These are phyloP conservation scores for Amphipoea lucens DNA, from an alignment of 2,888 invertebrate species.

Conservation along the genomic window DNA sequence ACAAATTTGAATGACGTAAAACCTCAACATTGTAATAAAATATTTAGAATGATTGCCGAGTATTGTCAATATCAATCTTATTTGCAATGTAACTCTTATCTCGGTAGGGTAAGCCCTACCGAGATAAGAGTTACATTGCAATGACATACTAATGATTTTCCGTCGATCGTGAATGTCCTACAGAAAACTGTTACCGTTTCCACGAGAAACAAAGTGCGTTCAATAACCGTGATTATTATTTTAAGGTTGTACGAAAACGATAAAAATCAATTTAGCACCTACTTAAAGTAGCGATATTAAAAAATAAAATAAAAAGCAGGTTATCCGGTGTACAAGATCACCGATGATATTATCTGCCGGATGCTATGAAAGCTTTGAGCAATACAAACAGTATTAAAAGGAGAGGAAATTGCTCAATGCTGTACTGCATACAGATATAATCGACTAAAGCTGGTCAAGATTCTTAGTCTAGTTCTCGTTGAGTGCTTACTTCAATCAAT, in stretches of 20 bases:
- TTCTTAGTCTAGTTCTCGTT: slow-evolving; percentile 5
- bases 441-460: slow-evolving; percentile 15
- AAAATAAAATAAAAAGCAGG: slow-evolving; percentile 12
- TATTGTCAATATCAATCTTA: background rate
- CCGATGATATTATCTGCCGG: slow-evolving; percentile 46
- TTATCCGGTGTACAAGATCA: slow-evolving; percentile 33
- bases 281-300: slow-evolving; percentile 16
- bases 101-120: too few species aligned
- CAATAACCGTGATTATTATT: slow-evolving; percentile 14
- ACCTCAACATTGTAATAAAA: background rate
- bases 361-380: slow-evolving; percentile 48
- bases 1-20: background rate
- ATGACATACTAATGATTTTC: background rate
- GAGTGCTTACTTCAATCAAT: slow-evolving; percentile 16
- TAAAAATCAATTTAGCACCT: slow-evolving; percentile 29
- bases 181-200: background rate
- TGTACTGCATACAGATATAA: slow-evolving; percentile 7
- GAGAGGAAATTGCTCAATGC: slow-evolving; percentile 53
- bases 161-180: background rate
- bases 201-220: background rate
- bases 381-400: slow-evolving; percentile 29
- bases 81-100: too few species aligned
- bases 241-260: slow-evolving; percentile 15
- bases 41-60: background rate
- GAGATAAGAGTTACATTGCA: background rate